Base-by-base conservation (phyloP, 2,888 invertebrate genomes). In the Diabrotica balteata region DNA sequence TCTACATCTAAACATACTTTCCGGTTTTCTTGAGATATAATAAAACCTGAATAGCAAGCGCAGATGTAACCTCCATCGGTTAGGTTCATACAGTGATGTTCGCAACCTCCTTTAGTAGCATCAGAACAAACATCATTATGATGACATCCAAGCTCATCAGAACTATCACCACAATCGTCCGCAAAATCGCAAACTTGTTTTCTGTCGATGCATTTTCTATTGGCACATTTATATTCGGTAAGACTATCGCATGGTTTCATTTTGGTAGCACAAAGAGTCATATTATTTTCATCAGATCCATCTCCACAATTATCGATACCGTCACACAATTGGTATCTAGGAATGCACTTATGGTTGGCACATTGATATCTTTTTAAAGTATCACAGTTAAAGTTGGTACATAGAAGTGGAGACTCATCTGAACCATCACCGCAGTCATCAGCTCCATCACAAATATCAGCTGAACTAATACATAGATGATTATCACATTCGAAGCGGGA, bases 201-300 rank as follows among this genome's bases (percentile, higher is more conserved):
- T 63, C 91, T 88, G 58, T 91, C 90, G 59, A 97, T 89, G 81
- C 98, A 98, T 77, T 90, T 91, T 69, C 91, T 90, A 83, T 95
- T 96, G 64, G 94, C 92, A 84, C 97, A 97, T 79, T 92, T 91
- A 84, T 92, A 96, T 84, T 97, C 95, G 7, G 89, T 87, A 74
- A 89, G 88, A 0, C 90, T 87, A 78, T 94, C 93, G 82, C 94
- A 94, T 0, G 93, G 90, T 75, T 90, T 89, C 60, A 89, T 88
- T 70, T 91, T 89, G n/a, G 88, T 86, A 1, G 92, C 90, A 80
- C 96, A 96, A 64, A 95, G 85, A 0, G 95, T 95, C 89, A 96
- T 93, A 84, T 96, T 96, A 84, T 96, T 96, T 84, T 98, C 97
- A 84, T 98, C 98, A 0, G 94, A 94, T 8, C 95, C 96, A 83